Evolutionary conservation across 1,140 invertebrate genomes (phyloP).

Genomic region (Nasonia giraulti): DNA sequence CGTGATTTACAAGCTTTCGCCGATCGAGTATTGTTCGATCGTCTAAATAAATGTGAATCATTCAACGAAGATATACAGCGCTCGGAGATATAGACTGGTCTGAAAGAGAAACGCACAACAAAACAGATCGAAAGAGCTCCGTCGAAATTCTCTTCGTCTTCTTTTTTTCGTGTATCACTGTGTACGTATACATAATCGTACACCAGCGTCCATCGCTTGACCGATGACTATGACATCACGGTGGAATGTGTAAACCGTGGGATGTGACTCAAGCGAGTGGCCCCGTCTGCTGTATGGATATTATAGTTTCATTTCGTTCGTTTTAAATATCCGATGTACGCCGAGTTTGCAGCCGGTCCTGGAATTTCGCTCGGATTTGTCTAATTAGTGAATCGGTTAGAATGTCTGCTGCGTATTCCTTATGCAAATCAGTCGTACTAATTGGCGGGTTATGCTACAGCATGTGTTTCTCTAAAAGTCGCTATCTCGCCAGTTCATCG

Average conservation of each 20-base stretch:
- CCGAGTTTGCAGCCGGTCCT: neutral
- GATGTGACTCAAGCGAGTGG: constrained; percentile 53
- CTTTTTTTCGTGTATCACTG: constrained; percentile 10
- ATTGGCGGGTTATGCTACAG: neutral
- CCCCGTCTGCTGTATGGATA: neutral
- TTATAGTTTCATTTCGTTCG: neutral
- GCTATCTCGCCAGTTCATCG: too few relatives aligned
- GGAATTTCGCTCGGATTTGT: constrained; percentile 8
- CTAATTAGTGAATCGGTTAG: constrained; percentile 9
- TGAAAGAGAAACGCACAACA: neutral
- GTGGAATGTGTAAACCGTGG: constrained; percentile 55
- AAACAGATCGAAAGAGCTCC: neutral
- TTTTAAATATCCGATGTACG: neutral
- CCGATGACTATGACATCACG: constrained; percentile 54
- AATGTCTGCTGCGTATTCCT: neutral
- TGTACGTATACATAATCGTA: neutral
- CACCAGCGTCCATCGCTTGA: constrained; percentile 2
- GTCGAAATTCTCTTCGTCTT: neutral
- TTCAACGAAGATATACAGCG: too few relatives aligned
- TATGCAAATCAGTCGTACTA: neutral
- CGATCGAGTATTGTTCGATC: too few relatives aligned
- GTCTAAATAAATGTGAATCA: too few relatives aligned
- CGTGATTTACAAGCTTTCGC: too few relatives aligned
- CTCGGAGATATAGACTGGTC: too few relatives aligned
- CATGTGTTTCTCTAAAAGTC: neutral